Evolutionary conservation across 1,140 invertebrate genomes (phyloP), one percentile per base, ranked within the genome.

Genomic region (Babylonia areolata): DNA sequence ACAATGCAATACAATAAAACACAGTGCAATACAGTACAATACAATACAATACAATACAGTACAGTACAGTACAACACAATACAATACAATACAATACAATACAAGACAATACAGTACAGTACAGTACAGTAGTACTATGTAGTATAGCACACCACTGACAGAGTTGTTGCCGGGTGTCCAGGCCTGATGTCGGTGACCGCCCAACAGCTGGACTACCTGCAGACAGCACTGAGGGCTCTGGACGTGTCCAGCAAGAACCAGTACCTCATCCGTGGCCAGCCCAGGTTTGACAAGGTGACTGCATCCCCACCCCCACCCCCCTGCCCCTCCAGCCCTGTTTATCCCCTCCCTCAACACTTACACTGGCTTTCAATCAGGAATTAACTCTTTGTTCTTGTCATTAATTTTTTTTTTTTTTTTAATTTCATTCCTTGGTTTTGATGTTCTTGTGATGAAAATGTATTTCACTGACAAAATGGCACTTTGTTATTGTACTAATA

Each of bases 151-250:
- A 51, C 11, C 3, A 5, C 20, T 69, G 64, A 69, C 28, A 5
- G 9, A 31, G n/a, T 23, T 73, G 37, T 54, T 85, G 23, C 84
- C 54, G 71, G 54, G 46, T 82, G 83, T 85, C 0, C 87, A 93
- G 93, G 93, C 64, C 69, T 94, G 33, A 90, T 94, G 93, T 94
- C 93, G 23, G 93, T 94, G 69, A 89, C 92, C 75, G 92, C 91
- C 17, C 93, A 94, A 64, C 93, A 94, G 77, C 73, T 94, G 15
- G 93, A 94, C 82, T 92, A 92, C 77, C 82, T 94, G 12, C 87
- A 89, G 37, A 92, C 90, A n/a, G 91, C 93, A 6, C 84, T 94
- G 15, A 89, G 90, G 37, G 88, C 90, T 12, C 87, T 94, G 69
- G 89, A 92, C 82, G 71, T 85, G 1, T 90, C 88, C 77, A 90